A percentile compares a stretch with the other conserved stretches of the same genome.
These are phyloP conservation scores for Mesocricetus auratus DNA, from an alignment of 2,113 vertebrate species.

Conservation along the genomic window DNA sequence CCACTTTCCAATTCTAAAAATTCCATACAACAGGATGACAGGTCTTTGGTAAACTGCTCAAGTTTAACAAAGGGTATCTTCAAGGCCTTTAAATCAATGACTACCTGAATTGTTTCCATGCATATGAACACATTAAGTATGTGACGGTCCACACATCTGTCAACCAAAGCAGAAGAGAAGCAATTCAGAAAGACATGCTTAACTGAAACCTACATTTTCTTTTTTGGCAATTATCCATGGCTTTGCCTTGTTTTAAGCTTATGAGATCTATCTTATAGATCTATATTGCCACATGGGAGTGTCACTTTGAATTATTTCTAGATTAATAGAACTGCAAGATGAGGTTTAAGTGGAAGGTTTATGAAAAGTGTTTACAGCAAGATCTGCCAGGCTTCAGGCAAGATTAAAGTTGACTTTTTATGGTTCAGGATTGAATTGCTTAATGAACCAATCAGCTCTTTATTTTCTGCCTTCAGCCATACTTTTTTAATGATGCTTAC, in stretches of 20 bases:
- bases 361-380: conserved; percentile 77
- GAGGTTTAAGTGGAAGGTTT: conserved; percentile 72
- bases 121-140: neutral
- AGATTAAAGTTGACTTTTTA: conserved; percentile 71
- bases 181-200: conserved; percentile 43
- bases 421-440: conserved; percentile 71
- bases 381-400: conserved; percentile 72
- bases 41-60: conserved; percentile 41
- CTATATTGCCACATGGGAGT: conserved; percentile 62
- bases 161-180: conserved; percentile 17
- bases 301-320: conserved; percentile 79
- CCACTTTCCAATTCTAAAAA: conserved; percentile 52
- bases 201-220: conserved; percentile 44
- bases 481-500: conserved; percentile 54
- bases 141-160: conserved; percentile 50
- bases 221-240: conserved; percentile 25
- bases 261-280: conserved; percentile 68
- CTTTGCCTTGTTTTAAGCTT: conserved; percentile 42
- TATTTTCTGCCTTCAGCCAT: conserved; percentile 74
- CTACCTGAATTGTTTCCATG: conserved; percentile 36
- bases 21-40: neutral
- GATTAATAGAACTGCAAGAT: conserved; percentile 70
- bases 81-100: conserved; percentile 16
- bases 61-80: conserved; percentile 52
- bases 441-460: conserved; percentile 78